Base-by-base conservation (phyloP, 2,888 invertebrate species). In the Sarcophaga rosellei region DNA sequence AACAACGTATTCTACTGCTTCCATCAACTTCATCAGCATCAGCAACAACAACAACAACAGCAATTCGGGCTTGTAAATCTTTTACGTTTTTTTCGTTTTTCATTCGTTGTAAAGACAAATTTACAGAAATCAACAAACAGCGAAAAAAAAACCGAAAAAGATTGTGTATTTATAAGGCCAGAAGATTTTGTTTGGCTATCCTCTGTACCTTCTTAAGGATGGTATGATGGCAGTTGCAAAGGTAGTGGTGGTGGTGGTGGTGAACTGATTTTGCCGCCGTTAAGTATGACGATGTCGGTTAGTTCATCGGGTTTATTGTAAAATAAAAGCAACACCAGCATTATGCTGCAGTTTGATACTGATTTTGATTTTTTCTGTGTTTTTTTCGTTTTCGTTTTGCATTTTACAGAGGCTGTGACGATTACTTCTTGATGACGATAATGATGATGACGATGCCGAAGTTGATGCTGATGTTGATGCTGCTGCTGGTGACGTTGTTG, bases 391-490 rank as follows among this genome's bases (percentile, higher is more conserved):
- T 59, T 65, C 15, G 6, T 53, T 76, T 63, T 23, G n/a, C 69
- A 35, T 53, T 59, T 61, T 68, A 84, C 84, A 81, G 81, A 81
- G 86, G 86, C 84, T 84, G 81, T 84, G 84, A 81, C 81, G 86
- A 86, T 86, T 86, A 86, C 81, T 81, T 81, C 78, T 84, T 86
- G 88, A 87, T 85, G 88, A 88, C 81, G 87, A 87, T 86, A 87
- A 84, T 86, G 81, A 77, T 81, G 88, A 78, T 81, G 87, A 78
- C 23, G 82, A 83, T 77, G 86, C 78, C 72, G 74, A 63, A 73
- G 82, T 20, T 72, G 73, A 63, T 77, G 61, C 47, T 79, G 73
- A n/a, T 20, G 10, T 47, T 12, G 47, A 1, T 47, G 47, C 47
- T 53, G 17, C 1, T 35, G 8, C 59, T 57, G 69, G 65, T 77